A percentile compares a stretch with the other conserved stretches of the same genome.
These are phyloP conservation scores for Onchidella celtica DNA, from an alignment of 2,888 invertebrate genomes.

Conservation along the genomic window DNA sequence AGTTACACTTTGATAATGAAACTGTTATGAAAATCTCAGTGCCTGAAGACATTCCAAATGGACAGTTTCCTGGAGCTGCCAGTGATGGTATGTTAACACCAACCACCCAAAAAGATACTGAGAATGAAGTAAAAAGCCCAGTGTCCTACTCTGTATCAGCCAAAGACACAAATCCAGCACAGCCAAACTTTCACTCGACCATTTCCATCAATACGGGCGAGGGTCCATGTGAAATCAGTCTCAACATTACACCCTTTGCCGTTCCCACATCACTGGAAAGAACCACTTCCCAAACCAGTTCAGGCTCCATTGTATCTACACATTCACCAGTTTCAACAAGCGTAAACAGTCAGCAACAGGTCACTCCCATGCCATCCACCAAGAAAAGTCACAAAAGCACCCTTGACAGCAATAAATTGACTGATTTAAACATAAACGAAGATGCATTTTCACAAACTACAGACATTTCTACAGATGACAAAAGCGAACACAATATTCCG, in stretches of 20 bases:
- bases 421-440: too few relatives aligned
- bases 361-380: too few relatives aligned
- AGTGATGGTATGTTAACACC: not conserved
- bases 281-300: not conserved
- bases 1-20: slow-evolving; percentile 3
- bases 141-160: not conserved
- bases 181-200: not conserved
- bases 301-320: not conserved
- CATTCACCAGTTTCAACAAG: not conserved
- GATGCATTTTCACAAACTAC: too few relatives aligned
- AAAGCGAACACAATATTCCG: too few relatives aligned
- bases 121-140: not conserved
- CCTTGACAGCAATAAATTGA: too few relatives aligned
- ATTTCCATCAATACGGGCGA: not conserved
- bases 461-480: too few relatives aligned
- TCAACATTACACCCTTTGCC: not conserved
- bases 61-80: not conserved
- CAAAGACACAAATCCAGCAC: not conserved
- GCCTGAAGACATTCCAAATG: not conserved
- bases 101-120: not conserved
- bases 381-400: too few relatives aligned
- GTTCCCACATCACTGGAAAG: not conserved
- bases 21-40: not conserved
- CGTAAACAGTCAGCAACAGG: too few relatives aligned
- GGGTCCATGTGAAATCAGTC: not conserved